Percentiles rank a stretch among this genome's conserved stretches.
Conservation (phyloP, 2,797 vertebrate genomes). For the Fratercula arctica region DNA sequence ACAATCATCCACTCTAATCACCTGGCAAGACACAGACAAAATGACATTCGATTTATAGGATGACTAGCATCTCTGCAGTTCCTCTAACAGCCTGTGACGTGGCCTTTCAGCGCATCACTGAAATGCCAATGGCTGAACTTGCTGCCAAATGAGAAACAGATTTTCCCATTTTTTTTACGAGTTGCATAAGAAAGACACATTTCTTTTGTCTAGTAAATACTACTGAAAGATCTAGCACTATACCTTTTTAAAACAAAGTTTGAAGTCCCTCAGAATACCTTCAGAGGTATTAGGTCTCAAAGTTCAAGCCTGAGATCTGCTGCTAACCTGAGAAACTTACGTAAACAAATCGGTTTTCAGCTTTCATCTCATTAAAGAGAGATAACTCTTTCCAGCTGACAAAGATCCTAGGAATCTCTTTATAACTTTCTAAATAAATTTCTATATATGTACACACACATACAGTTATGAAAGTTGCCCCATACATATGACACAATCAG, state of each 20-base stretch:
- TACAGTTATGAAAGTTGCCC: not conserved
- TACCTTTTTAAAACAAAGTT: not conserved
- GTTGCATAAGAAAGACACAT: not conserved
- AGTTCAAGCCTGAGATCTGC: not conserved
- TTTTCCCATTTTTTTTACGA: not conserved
- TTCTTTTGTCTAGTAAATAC: not conserved
- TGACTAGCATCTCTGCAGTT: not conserved
- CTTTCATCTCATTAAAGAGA: not conserved
- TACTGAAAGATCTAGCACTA: not conserved
- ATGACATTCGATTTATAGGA: not conserved
- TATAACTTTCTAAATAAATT: not conserved
- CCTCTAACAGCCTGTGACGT: not conserved
- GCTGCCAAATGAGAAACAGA: not conserved
- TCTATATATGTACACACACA: not conserved
- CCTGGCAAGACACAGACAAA: conserved; percentile 55
- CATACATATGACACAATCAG: not conserved
- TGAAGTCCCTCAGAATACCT: not conserved
- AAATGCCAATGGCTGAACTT: not conserved
- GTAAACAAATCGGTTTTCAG: not conserved
- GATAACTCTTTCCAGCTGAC: not conserved
- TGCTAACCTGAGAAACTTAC: not conserved
- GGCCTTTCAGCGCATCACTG: not conserved
- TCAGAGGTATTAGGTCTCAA: not conserved
- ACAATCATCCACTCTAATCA: conserved; percentile 74
- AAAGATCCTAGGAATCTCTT: not conserved